A percentile compares a stretch with the other conserved stretches of the same genome.
These are phyloP conservation scores for Centropus bengalensis DNA, from an alignment of 2,113 vertebrate species.

Conservation along the genomic window DNA sequence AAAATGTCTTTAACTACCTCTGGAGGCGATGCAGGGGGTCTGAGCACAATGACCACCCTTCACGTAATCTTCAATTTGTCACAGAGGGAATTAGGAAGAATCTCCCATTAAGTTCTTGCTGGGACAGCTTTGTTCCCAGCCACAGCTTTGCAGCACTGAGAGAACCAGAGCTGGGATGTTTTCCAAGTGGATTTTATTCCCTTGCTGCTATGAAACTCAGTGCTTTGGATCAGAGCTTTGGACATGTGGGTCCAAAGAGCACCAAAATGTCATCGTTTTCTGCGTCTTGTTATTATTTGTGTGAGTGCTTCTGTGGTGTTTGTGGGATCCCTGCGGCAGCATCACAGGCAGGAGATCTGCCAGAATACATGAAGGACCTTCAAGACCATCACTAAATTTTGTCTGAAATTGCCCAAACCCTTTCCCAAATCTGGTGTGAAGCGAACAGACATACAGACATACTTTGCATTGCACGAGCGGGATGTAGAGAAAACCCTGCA, in stretches of 20 bases:
- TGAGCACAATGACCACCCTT: neutral
- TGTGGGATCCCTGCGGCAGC: neutral
- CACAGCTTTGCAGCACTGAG: neutral
- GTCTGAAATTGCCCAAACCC: fast-evolving
- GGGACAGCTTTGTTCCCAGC: neutral
- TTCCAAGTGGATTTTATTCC: neutral
- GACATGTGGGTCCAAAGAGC: neutral
- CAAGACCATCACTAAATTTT: neutral
- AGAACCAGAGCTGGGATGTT: neutral
- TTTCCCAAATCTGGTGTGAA: neutral
- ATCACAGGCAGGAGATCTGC: neutral
- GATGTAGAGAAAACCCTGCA: fast-evolving
- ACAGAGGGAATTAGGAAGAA: neutral
- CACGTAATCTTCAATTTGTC: neutral
- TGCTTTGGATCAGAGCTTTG: neutral
- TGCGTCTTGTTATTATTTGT: neutral
- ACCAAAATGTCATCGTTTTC: fast-evolving
- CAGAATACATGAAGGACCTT: neutral
- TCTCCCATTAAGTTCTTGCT: neutral
- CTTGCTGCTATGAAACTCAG: neutral
- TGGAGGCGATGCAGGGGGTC: neutral
- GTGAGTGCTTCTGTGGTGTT: neutral
- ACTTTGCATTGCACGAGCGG: fast-evolving
- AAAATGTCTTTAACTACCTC: neutral
- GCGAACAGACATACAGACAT: neutral